Base-by-base conservation (phyloP, 2,797 vertebrate genomes). In the Hypotaenidia okinawae region DNA sequence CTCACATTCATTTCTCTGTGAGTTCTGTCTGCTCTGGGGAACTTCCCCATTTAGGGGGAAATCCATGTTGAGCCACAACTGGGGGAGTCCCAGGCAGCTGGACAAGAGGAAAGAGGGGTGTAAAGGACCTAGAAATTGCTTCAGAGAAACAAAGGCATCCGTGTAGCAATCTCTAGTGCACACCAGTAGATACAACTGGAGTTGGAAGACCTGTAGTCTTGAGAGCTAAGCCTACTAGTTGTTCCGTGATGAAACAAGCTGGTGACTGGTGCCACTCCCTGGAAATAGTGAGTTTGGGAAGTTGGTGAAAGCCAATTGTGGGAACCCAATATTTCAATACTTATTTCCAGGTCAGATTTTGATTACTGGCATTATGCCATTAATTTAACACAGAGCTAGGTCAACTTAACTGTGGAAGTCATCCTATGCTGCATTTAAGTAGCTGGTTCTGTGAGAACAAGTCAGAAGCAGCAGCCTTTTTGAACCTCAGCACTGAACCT, bases 1-100 rank as follows among this genome's bases (percentile, higher is more conserved):
- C 57, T 83, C 70, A 22, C 18, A 70, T 61, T 93, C 47, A 57
- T 87, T 89, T 91, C 67, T 84, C 57, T 45, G n/a, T 6, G 24
- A 91, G 77, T 82, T 74, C 80, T 43, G 11, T 86, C 28, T 82
- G 39, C 73, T 88, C 39, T 58, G 80, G 67, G 95, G 91, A 96
- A 96, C 85, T 96, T 95, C 93, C 85, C 77, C 74, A 23, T 84
- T 58, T n/a, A 80, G 57, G 95, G 95, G 95, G 81, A 96, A 97
- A 93, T 82, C 87, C 95, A 93, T 63, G 45, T 64, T 89, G 33
- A 82, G 80, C 80, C 61, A 84, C 94, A 90, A 64, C 35, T 67
- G 80, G 95, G 92, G 73, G 73, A 94, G 67, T 91, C 91, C 95
- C 91, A 86, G 69, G 47, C 73, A 88, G 52, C 43, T 57, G 94